These are phyloP conservation scores for Trinectes maculatus DNA, from an alignment of 2,113 vertebrate genomes.

Conservation along the genomic window DNA sequence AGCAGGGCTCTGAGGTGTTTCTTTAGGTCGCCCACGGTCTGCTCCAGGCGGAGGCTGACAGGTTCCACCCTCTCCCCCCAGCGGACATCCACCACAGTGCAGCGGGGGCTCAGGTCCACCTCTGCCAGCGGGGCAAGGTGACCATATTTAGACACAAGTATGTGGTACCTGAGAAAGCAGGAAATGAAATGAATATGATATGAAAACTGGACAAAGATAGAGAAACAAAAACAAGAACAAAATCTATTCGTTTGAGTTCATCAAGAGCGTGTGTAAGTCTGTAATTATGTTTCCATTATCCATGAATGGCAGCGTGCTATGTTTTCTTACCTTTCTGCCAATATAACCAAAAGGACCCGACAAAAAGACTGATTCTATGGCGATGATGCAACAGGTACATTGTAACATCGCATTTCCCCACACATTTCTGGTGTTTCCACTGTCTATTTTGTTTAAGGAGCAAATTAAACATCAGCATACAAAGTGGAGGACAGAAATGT, in stretches of 20 bases:
- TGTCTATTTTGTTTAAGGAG: background rate
- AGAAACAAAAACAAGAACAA: background rate
- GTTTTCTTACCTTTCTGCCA: too few relatives aligned
- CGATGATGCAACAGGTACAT: too few relatives aligned
- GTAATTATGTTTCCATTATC: too few relatives aligned
- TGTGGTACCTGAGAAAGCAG: constrained; percentile 85
- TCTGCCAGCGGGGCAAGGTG: constrained; percentile 92
- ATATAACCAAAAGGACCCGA: too few relatives aligned
- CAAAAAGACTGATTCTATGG: too few relatives aligned
- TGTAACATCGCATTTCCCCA: too few relatives aligned
- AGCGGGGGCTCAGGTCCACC: constrained; percentile 91
- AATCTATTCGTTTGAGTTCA: too few relatives aligned
- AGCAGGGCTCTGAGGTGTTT: constrained; percentile 89
- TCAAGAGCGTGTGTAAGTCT: too few relatives aligned
- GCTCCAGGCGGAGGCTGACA: constrained; percentile 90
- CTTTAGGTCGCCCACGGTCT: constrained; percentile 94
- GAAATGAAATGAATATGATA: too few relatives aligned
- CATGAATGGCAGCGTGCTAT: too few relatives aligned
- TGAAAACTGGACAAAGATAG: too few relatives aligned
- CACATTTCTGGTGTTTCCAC: background rate
- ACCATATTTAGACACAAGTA: constrained; percentile 93
- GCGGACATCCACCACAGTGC: constrained; percentile 89
- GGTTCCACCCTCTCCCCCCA: constrained; percentile 89
- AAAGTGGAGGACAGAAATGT: background rate
- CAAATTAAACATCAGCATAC: background rate